Conservation (phyloP, 1,140 invertebrate genomes). For the Platorchestia sp. region DNA sequence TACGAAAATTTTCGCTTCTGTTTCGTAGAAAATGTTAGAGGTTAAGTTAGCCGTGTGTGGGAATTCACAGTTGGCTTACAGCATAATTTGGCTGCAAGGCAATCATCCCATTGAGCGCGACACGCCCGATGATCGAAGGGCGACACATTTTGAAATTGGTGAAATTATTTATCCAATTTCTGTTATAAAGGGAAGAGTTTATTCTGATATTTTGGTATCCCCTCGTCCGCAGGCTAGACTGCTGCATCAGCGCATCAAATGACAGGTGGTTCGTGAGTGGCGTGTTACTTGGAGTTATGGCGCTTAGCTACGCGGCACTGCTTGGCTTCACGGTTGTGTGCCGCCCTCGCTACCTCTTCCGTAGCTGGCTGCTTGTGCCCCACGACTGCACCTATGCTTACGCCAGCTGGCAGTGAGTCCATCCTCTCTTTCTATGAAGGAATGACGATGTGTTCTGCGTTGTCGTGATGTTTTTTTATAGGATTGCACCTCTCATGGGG, state of each 20-base stretch:
- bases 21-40: too few species aligned
- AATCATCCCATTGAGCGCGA: too few species aligned
- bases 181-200: not conserved
- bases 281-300: not conserved
- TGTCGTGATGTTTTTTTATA: not conserved
- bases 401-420: not conserved
- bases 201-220: not conserved
- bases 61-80: too few species aligned
- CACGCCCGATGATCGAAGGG: too few species aligned
- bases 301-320: not conserved
- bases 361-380: not conserved
- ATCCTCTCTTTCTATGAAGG: not conserved
- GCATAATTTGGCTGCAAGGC: too few species aligned
- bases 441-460: not conserved
- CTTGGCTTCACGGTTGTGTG: slow-evolving; percentile 32
- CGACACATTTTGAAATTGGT: too few species aligned
- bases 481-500: too few species aligned
- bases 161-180: too few species aligned
- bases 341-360: not conserved
- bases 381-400: slow-evolving; percentile 13
- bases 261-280: slow-evolving; percentile 37
- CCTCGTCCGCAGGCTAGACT: not conserved
- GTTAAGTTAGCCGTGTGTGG: too few species aligned
- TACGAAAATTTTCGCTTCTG: too few species aligned
- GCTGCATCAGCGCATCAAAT: slow-evolving; percentile 42